Percentiles rank a stretch among this genome's conserved stretches.
phyloP scores from a whole-genome alignment of 2,888 invertebrate species.

The Ennomos fuscantarius region DNA sequence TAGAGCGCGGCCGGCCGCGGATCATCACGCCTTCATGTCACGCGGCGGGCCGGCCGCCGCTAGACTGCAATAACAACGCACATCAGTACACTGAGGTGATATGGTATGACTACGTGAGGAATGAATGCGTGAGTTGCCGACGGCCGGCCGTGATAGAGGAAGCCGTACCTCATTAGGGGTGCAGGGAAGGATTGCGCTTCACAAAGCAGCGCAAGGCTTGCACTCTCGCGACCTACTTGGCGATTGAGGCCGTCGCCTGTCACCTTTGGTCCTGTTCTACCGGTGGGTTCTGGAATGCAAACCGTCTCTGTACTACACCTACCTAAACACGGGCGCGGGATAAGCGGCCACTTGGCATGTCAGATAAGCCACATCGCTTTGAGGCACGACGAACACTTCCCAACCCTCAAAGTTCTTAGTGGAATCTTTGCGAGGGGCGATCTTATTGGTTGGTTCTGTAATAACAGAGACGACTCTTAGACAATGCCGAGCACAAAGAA shows the following conservation, averaged over 20 bases:
- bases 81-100: constrained; percentile 78
- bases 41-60: constrained; percentile 74
- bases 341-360: constrained; percentile 89
- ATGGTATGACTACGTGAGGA: constrained; percentile 75
- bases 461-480: constrained; percentile 61
- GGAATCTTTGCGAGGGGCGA: constrained; percentile 84
- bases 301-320: constrained; percentile 72
- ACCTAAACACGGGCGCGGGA: constrained; percentile 90
- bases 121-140: constrained; percentile 80
- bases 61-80: constrained; percentile 81
- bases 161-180: constrained; percentile 90
- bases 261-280: constrained; percentile 89
- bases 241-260: constrained; percentile 87
- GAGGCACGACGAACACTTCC: constrained; percentile 84
- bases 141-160: constrained; percentile 63
- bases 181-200: constrained; percentile 92
- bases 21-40: constrained; percentile 80
- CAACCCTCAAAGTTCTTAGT: constrained; percentile 86
- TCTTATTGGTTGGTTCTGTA: constrained; percentile 89
- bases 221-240: constrained; percentile 70
- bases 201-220: constrained; percentile 88
- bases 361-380: constrained; percentile 83
- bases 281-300: constrained; percentile 87
- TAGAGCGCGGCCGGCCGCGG: constrained; percentile 81
- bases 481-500: constrained; percentile 33